Base-by-base conservation (phyloP, 2,888 invertebrate species). In the Lumbricus terrestris region DNA sequence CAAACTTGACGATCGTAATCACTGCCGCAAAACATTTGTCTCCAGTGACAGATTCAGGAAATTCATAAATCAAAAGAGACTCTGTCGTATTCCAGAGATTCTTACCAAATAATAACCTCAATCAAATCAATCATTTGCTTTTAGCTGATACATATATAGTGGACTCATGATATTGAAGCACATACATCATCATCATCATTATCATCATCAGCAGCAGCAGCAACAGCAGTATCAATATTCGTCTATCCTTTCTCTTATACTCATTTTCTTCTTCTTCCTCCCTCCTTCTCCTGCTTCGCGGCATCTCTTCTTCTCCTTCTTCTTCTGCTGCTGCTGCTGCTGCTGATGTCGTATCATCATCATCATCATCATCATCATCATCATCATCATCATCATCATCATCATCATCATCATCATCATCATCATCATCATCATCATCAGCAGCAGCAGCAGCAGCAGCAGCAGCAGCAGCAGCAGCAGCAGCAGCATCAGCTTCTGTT, bases 371-470 rank as follows among this genome's bases (percentile, higher is more conserved):
- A 13, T 40, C 40, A 47, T 47, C 47, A 23, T 47, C 47, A 47
- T 40, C 40, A 23, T 47, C 47, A 47, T 54, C 82, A 33, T 89
- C 89, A 37, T n/a, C 35, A 37, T 82, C n/a, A 42, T 33, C n/a
- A 47, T n/a, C 40, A 6, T 13, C 54, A 89, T 89, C 42, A 40
- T 54, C 42, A 89, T 42, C 33, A 47, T 33, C 37, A 47, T 69
- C 33, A 88, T 89, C 82, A 85, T 89, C 88, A 40, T 38, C 88
- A 40, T 42, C 90, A 47, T 23, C 47, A 47, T 47, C 47, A 47
- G 20, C 47, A 47, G 20, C 47, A 47, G 2, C 47, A 47, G 20
- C 47, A 23, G 1, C 47, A 47, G 20, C 88, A 90, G 2, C 90
- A 90, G 33, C 23, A 5, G n/a, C 47, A 47, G 20, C 47, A 47